A percentile compares a stretch with the other conserved stretches of the same genome.
Conservation (phyloP, 2,113 vertebrate genomes). For the Sprattus sprattus region DNA sequence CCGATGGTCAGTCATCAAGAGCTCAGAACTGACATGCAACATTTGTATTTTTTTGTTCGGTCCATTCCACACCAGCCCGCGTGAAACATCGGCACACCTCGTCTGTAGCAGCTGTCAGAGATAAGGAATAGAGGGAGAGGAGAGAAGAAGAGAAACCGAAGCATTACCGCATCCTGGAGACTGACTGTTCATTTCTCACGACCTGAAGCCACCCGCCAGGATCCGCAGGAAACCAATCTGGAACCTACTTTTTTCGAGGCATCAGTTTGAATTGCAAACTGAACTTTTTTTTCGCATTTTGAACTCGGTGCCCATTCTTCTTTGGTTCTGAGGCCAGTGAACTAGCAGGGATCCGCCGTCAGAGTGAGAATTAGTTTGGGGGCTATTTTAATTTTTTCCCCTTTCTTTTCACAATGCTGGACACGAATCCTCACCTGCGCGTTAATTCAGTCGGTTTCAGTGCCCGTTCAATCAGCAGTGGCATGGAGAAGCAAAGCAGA, state of each 20-base stretch:
- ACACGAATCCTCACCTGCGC: conserved; percentile 53
- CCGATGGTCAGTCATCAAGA: conserved; percentile 24
- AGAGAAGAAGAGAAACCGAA: not conserved
- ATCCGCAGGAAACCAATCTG: not conserved
- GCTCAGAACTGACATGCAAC: not conserved
- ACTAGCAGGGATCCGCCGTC: not conserved
- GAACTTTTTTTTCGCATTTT: not conserved
- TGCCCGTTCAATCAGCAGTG: conserved; percentile 57
- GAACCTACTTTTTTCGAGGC: not conserved
- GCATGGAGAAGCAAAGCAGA: conserved; percentile 57
- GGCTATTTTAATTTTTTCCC: conserved; percentile 1
- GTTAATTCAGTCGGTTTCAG: conserved; percentile 57
- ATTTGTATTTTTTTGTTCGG: conserved; percentile 17
- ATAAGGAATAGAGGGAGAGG: not conserved
- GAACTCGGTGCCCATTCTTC: not conserved
- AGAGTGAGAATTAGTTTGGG: not conserved
- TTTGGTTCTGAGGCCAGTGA: not conserved
- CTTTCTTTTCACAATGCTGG: conserved; percentile 54
- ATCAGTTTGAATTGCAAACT: not conserved
- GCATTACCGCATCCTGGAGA: not conserved
- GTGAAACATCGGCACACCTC: not conserved
- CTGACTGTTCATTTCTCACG: not conserved
- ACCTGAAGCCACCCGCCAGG: not conserved
- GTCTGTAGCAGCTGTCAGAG: not conserved
- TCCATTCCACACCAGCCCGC: not conserved